Conservation (phyloP, 2,888 invertebrate species). For the Phanerotoma sp. region DNA sequence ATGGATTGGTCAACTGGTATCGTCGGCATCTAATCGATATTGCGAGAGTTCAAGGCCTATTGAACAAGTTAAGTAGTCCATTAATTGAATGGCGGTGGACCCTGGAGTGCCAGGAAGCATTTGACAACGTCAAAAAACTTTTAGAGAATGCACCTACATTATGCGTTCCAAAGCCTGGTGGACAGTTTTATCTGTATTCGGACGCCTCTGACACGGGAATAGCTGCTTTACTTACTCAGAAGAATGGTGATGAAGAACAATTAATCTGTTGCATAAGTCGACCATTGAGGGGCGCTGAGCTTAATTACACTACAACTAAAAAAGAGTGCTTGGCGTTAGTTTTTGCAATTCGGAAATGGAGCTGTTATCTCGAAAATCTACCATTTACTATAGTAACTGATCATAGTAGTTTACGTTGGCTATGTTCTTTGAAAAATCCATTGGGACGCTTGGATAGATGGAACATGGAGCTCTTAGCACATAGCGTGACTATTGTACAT, state of each 20-base stretch:
- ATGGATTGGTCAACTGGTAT: constrained; percentile 30
- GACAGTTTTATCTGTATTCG: too few species aligned
- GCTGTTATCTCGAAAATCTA: constrained; percentile 22
- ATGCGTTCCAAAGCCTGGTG: constrained; percentile 22
- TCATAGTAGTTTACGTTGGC: constrained; percentile 27
- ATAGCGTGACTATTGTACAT: not conserved
- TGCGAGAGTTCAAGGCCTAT: constrained; percentile 18
- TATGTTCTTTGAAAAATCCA: constrained; percentile 19
- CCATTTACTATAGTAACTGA: constrained; percentile 36
- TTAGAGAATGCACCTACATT: constrained; percentile 19
- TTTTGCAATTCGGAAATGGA: constrained; percentile 24
- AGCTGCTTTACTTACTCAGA: too few species aligned
- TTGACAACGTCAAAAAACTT: constrained; percentile 20
- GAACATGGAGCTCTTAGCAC: not conserved
- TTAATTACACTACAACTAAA: too few species aligned
- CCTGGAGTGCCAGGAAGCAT: constrained; percentile 19
- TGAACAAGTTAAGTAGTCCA: constrained; percentile 21
- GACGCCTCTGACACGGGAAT: too few species aligned
- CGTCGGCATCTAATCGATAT: constrained; percentile 29
- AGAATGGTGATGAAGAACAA: constrained; percentile 17
- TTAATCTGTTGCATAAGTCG: too few species aligned
- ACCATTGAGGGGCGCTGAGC: constrained; percentile 22
- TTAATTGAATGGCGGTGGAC: constrained; percentile 30
- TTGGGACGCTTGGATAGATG: constrained; percentile 2
- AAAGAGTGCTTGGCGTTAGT: constrained; percentile 18